Evolutionary conservation across 2,888 invertebrate genomes (phyloP), one percentile per base, ranked within the genome.

Genomic region (Taphrorychus bicolor): DNA sequence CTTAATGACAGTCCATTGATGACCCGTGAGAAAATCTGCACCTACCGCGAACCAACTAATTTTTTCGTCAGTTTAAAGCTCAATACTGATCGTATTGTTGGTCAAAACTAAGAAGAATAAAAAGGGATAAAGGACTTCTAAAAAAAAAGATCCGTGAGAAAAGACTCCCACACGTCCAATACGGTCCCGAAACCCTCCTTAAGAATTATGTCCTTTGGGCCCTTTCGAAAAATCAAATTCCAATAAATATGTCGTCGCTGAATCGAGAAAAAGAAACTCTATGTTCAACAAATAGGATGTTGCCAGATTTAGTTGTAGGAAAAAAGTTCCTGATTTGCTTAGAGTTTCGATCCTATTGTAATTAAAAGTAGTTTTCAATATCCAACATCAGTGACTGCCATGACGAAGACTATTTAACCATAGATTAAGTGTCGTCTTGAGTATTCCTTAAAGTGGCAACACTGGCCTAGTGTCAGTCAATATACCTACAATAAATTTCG

Each of bases 221-320:
- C 18, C 63, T 59, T 68, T 68, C 32, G 32, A 68, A 63, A 68
- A 68, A 68, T 59, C 68, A 63, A 68, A 68, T 63, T 63, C 63
- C 63, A 49, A 68, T 68, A 68, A 68, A 68, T 68, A 59, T 58
- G 14, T 59, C 62, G 18, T 19, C 40, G 32, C 22, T 51, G 63
- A 21, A 63, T 63, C 32, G 22, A 32, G 21, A 49, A 32, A 53
- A 17, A 40, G 32, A 59, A 53, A 45, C 23, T 16, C 49, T 41
- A 41, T 18, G 16, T 32, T n/a, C 48, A 16, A 14, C 18, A n/a
- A 7, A 7, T 21, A 19, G 53, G 2, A 14, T n/a, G 66, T 66
- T 66, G 66, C 41, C 54, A 18, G 14, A 42, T 64, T 32, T 9
- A n/a, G n/a, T n/a, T n/a, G n/a, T n/a, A n/a, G n/a, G n/a, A n/a